Conservation (phyloP, 1,140 invertebrate species). For the Drosophila sucinea region DNA sequence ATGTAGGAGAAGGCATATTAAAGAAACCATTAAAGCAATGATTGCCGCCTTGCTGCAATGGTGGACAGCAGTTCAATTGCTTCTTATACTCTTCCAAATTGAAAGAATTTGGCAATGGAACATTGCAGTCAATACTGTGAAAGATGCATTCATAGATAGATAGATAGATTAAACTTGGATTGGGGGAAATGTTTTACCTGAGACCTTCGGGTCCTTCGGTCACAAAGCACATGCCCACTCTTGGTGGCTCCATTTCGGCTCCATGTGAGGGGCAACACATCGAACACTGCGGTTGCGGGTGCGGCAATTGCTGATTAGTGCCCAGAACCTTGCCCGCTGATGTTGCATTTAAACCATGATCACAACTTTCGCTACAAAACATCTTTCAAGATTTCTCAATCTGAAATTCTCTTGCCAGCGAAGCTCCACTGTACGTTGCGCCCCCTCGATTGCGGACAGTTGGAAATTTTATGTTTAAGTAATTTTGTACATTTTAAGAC, state of each 20-base stretch:
- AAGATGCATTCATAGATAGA: no score
- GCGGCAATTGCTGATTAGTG: conserved; percentile 1
- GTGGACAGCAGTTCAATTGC: conserved; percentile 21
- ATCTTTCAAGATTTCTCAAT: conserved; percentile 18
- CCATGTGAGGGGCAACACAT: conserved; percentile 30
- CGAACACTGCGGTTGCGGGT: conserved; percentile 7
- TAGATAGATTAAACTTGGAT: neutral
- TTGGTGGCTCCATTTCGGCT: conserved; percentile 26
- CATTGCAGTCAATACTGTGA: conserved; percentile 59
- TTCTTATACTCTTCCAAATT: conserved; percentile 40
- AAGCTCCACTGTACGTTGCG: conserved; percentile 9
- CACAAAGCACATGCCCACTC: conserved; percentile 57
- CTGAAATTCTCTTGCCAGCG: neutral
- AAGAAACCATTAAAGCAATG: conserved; percentile 13
- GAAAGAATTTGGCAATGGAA: conserved; percentile 52
- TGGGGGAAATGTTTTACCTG: conserved; percentile 29
- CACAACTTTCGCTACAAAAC: conserved; percentile 62
- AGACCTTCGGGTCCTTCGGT: conserved; percentile 63
- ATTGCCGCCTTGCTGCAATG: conserved; percentile 8
- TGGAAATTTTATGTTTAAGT: neutral
- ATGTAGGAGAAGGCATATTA: neutral
- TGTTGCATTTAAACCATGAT: conserved; percentile 39
- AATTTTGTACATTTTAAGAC: conserved; percentile 53
- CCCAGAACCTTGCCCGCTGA: conserved; percentile 21
- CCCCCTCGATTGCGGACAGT: conserved; percentile 11